These are phyloP conservation scores for Ictalurus punctatus DNA, from an alignment of 2,113 vertebrate species.

Conservation along the genomic window DNA sequence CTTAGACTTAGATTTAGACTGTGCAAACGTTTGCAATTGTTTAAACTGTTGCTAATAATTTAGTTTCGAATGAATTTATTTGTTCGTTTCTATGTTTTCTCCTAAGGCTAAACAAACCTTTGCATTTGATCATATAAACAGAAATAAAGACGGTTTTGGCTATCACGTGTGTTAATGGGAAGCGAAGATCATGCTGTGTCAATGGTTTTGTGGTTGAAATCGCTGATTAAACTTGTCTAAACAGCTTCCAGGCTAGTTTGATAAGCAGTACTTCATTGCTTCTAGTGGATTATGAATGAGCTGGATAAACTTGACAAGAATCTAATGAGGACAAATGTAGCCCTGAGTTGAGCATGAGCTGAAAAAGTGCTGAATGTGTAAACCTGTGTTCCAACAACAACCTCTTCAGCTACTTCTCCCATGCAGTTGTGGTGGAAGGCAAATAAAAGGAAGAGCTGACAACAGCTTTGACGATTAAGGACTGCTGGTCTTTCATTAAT, in stretches of 20 bases:
- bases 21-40: neutral
- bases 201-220: neutral
- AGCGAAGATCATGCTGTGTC: neutral
- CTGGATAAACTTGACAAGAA: neutral
- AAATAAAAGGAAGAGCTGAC: neutral
- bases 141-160: neutral
- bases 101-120: neutral
- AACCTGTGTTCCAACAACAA: conserved; percentile 9
- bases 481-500: neutral
- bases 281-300: neutral
- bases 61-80: too few relatives aligned
- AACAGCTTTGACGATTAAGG: neutral
- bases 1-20: too few relatives aligned
- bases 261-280: neutral
- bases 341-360: neutral
- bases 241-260: neutral
- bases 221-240: neutral
- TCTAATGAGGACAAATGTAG: neutral
- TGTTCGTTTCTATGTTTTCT: neutral
- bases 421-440: neutral
- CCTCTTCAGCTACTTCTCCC: neutral
- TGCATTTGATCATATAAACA: neutral
- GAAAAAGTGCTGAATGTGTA: neutral
- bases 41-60: too few relatives aligned
- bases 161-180: neutral